Conservation (phyloP, 2,113 vertebrate species). For the Platichthys stellatus region DNA sequence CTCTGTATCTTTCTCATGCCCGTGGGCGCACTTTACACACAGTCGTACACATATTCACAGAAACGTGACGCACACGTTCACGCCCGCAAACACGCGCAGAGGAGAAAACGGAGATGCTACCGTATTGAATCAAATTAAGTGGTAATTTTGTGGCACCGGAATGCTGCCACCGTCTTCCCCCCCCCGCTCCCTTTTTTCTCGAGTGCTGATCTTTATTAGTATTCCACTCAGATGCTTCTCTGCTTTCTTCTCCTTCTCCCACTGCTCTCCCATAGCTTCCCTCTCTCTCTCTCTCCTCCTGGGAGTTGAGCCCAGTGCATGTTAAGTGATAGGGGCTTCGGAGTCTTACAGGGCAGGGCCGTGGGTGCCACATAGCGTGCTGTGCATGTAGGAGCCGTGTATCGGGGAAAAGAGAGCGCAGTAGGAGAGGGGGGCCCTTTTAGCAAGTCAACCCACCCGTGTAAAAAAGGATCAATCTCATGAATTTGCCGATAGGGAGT, state of each 20-base stretch:
- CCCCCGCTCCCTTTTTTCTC: conserved; percentile 21
- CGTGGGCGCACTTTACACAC: conserved; percentile 35
- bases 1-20: conserved; percentile 46
- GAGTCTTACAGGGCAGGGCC: conserved; percentile 54
- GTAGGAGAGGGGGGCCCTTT: conserved; percentile 26
- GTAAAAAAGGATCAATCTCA: conserved; percentile 75
- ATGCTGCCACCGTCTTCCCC: conserved; percentile 51
- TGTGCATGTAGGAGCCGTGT: conserved; percentile 27
- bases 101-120: conserved; percentile 62
- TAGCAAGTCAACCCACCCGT: conserved; percentile 66
- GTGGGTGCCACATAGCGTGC: conserved; percentile 52
- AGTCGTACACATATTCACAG: conserved; percentile 13
- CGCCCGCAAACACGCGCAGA: conserved; percentile 7
- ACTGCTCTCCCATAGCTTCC: conserved; percentile 32
- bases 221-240: conserved; percentile 67
- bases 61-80: conserved; percentile 8
- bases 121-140: conserved; percentile 76
- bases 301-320: conserved; percentile 75
- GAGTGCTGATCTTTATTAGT: conserved; percentile 72
- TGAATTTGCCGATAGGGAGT: conserved; percentile 73
- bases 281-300: conserved; percentile 45
- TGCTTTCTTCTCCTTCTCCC: conserved; percentile 54
- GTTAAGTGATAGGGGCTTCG: conserved; percentile 73
- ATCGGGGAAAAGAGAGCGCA: conserved; percentile 1
- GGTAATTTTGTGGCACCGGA: conserved; percentile 68